Base-by-base conservation (phyloP, 2,888 invertebrate species). In the Chymomyza fuscimana region DNA sequence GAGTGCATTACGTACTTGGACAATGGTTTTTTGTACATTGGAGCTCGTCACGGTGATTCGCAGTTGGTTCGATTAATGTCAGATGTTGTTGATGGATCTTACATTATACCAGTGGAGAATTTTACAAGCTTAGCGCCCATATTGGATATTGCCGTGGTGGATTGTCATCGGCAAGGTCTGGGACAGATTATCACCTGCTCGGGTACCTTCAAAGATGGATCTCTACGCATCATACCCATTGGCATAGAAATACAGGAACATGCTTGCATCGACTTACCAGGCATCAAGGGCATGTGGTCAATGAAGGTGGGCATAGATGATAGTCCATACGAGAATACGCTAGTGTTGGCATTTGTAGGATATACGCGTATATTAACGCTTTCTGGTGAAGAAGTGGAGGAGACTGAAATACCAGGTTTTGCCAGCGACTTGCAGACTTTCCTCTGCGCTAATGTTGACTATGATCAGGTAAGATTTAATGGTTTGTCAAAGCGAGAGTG, bases 161-260 rank as follows among this genome's bases (percentile, higher is more conserved):
- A 99, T 92, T 93, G 99, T 75, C 99, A 99, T 92, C 93, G 97
- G 16, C 98, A 98, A 91, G 99, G 99, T 0, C 99, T 99, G 93
- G 98, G 98, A 15, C 98, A 98, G 91, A 95, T 99, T 76, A 98
- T 99, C 58, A 99, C 99, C 0, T 99, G 99, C 90, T 99, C 99
- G 0, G 99, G 97, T 10, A 97, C 97, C 4, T 98, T 96, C 91
- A 99, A 99, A 92, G 99, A 99, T 93, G 99, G 99, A 0, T 98
- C 99, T 0, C 93, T 99, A 50, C 94, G 99, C 66, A 98, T 99
- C 73, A 99, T 99, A 78, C 90, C 92, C 79, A 99, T 99, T 92
- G 99, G 99, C 4, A 99, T 99, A 88, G 99, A 99, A 4, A 99
- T 99, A 73, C 98, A 99, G 82, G 99, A 99, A 92, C 97, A 98